These are phyloP conservation scores for Halesus radiatus DNA, from an alignment of 1,140 invertebrate species.

Conservation along the genomic window DNA sequence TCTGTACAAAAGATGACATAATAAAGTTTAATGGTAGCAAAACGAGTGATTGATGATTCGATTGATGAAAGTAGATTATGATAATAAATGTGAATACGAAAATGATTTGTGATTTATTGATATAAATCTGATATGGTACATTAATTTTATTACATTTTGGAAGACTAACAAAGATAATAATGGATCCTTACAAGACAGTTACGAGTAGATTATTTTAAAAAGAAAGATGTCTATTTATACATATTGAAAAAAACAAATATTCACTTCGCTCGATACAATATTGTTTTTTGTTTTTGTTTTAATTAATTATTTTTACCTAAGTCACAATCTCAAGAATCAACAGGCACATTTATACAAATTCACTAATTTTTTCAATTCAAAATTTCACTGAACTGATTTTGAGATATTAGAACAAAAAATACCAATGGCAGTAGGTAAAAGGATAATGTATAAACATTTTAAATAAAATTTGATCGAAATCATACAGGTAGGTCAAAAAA, in stretches of 20 bases:
- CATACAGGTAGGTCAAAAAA: too few relatives aligned
- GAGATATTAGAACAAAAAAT: neutral
- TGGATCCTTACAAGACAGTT: neutral
- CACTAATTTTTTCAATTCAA: neutral
- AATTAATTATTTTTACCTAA: constrained; percentile 7
- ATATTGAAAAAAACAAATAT: neutral
- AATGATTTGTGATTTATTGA: constrained; percentile 17
- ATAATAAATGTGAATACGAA: constrained; percentile 3
- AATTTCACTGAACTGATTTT: neutral
- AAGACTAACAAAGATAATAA: constrained; percentile 28
- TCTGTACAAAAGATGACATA: too few relatives aligned
- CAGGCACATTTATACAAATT: constrained; percentile 22
- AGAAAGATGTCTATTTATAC: constrained; percentile 13
- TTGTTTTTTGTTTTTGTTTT: neutral
- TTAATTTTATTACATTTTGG: constrained; percentile 28
- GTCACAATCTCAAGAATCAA: constrained; percentile 28
- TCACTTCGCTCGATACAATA: constrained; percentile 2
- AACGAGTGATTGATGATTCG: neutral
- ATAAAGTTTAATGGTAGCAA: neutral
- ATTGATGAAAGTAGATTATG: neutral
- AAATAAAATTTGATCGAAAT: too few relatives aligned
- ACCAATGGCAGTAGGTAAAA: too few relatives aligned
- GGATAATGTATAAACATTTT: too few relatives aligned
- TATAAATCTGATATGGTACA: constrained; percentile 40
- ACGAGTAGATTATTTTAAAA: neutral